Base-by-base conservation (phyloP, 2,888 invertebrate species). In the Lepidocyrtinus sp. region DNA sequence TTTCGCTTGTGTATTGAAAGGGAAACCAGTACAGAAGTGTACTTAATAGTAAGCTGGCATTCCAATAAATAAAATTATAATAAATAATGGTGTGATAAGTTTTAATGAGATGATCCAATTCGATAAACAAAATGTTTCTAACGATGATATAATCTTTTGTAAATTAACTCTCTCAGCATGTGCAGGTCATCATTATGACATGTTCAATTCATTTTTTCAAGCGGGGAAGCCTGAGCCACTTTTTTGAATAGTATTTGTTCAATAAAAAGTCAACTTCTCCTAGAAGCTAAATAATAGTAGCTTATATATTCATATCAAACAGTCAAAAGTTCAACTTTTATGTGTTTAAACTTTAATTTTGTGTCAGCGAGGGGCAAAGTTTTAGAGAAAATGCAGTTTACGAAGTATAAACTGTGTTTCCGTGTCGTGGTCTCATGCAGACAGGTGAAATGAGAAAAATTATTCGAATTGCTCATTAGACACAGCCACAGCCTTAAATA, bases 101-200 rank as follows among this genome's bases (percentile, higher is more conserved):
- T 12, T 70, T 76, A 70, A 70, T 69, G 76, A 69, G 76, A 76
- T 76, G 76, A 63, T 76, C 76, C 63, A 76, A 36, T 76, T 76
- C 55, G 69, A 76, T 76, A 76, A 76, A 67, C 7, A 36, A 36
- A 36, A 36, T 36, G 7, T 36, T 36, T 36, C 36, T 36, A 36
- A 36, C 36, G 7, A 36, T 9, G 5, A 36, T 9, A 36, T 36
- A 9, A 36, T 36, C 12, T 9, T 36, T 36, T 36, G 12, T 36
- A 5, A 12, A 5, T 36, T 9, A 9, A 9, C 12, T 12, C 36
- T 12, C 5, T 5, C 36, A 36, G 36, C 36, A 9, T 36, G 36
- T 9, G 12, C 36, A 9, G 5, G 36, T 36, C 36, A 5, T 36
- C 36, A n/a, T n/a, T n/a, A n/a, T n/a, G n/a, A n/a, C n/a, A n/a